Percentiles rank a stretch among this genome's conserved stretches.
Evolutionary conservation across 2,797 vertebrate species (phyloP).

Genomic region (Sebastes taczanowskii): DNA sequence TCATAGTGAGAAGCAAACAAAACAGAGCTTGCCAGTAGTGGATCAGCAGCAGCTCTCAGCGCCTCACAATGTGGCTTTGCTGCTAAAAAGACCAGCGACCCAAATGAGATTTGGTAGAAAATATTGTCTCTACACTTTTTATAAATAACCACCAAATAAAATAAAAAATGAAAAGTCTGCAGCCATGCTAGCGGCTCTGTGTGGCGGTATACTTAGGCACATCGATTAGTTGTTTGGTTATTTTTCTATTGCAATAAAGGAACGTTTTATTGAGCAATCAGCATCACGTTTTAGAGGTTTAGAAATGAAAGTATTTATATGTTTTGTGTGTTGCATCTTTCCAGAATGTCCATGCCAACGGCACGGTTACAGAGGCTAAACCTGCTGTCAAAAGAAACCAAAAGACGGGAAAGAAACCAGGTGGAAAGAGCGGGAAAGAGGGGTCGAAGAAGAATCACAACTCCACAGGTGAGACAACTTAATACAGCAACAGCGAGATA

Average conservation of each 20-base stretch:
- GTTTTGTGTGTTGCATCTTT: not conserved
- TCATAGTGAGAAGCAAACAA: conserved; percentile 57
- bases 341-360: conserved; percentile 75
- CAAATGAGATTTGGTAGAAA: conserved; percentile 3
- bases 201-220: not conserved
- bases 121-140: not conserved
- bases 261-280: not conserved
- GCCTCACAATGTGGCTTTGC: not conserved
- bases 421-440: conserved; percentile 79
- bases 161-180: not conserved
- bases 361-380: conserved; percentile 70
- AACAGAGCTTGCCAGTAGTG: conserved; percentile 29
- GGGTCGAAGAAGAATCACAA: conserved; percentile 67
- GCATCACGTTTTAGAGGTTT: not conserved
- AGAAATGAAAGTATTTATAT: not conserved
- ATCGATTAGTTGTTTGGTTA: too few species aligned
- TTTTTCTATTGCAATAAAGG: not conserved
- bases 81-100: not conserved
- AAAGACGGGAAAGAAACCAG: conserved; percentile 85
- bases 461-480: conserved; percentile 47
- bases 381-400: conserved; percentile 82
- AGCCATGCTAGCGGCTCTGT: not conserved
- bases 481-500: not conserved
- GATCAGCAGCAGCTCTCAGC: conserved; percentile 25
- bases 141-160: not conserved